Evolutionary conservation across 2,888 invertebrate species (phyloP), one percentile per base, ranked within the genome.

Genomic region (Amiota minor): DNA sequence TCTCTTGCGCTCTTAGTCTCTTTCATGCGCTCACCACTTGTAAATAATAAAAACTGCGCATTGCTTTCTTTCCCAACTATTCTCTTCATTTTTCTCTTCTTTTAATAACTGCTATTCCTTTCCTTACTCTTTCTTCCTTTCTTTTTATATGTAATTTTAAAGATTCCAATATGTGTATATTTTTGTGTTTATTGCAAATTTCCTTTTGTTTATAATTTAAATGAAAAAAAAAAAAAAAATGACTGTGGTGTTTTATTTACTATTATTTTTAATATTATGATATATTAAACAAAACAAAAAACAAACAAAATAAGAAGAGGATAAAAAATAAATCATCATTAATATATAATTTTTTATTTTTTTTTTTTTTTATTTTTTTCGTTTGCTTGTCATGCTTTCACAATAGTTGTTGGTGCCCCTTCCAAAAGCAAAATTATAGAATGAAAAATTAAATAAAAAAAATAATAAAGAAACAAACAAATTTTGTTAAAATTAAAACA

Each of bases 241-340:
- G 86, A 86, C 88, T 88, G 87, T 87, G 86, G 88, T 87, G 85
- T 86, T 85, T 86, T 80, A 81, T 80, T 81, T 84, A 85, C 84
- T 86, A 86, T 84, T 87, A 83, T 78, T 81, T 80, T 81, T 82
- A 78, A 81, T 68, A 68, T 76, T 78, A 76, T 78, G 0, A 35
- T 35, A 35, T 75, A 72, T 78, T 56, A 56, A 55, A 81, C 85
- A 76, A 55, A 74, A 72, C 18, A 68, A 72, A 62, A 56, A 46
- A 77, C 35, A 35, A 35, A 35, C 2, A 35, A 35, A 65, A 47
- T 1, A 47, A 50, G 50, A 50, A 53, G 10, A 67, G 23, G 23
- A 18, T 14, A 50, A 50, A 50, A 50, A 67, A 67, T 9, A 12
- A 62, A 62, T 59, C 23, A 62, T n/a, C 2, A 62, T 35, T n/a